Conservation (phyloP, 2,797 vertebrate species). For the Dendrocincla tyrannina region DNA sequence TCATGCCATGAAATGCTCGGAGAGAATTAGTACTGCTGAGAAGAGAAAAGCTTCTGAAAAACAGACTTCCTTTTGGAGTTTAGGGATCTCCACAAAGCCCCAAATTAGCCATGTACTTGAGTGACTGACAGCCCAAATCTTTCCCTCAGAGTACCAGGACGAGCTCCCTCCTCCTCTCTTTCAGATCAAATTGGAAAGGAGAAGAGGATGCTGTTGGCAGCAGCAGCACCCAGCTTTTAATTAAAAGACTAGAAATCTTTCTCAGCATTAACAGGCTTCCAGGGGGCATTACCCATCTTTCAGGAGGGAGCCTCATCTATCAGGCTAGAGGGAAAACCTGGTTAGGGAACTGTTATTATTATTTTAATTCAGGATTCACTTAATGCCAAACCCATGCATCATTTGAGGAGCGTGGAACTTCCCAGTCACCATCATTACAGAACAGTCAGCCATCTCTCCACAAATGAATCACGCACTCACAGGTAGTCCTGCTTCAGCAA, state of each 20-base stretch:
- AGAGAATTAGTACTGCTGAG: not conserved
- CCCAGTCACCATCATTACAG: not conserved
- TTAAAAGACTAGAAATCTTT: constrained; percentile 6
- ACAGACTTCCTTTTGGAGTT: not conserved
- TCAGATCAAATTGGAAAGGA: constrained; percentile 35
- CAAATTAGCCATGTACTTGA: not conserved
- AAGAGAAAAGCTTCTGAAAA: not conserved
- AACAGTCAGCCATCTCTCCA: not conserved
- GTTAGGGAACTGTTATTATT: not conserved
- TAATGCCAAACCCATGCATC: not conserved
- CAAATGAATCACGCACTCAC: not conserved
- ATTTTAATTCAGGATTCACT: not conserved
- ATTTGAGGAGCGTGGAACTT: not conserved
- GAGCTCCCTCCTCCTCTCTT: constrained; percentile 21
- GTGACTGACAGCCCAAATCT: constrained; percentile 8
- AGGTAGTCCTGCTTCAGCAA: not conserved
- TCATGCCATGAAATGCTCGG: not conserved
- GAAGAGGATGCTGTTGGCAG: constrained; percentile 20
- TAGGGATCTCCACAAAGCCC: not conserved
- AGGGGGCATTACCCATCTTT: not conserved
- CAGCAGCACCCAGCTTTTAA: constrained; percentile 42
- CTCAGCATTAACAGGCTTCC: not conserved
- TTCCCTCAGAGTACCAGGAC: not conserved
- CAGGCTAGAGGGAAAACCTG: not conserved
- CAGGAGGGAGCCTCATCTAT: not conserved